phyloP scores from a whole-genome alignment of 2,797 vertebrate species.

The Thunnus albacares region DNA sequence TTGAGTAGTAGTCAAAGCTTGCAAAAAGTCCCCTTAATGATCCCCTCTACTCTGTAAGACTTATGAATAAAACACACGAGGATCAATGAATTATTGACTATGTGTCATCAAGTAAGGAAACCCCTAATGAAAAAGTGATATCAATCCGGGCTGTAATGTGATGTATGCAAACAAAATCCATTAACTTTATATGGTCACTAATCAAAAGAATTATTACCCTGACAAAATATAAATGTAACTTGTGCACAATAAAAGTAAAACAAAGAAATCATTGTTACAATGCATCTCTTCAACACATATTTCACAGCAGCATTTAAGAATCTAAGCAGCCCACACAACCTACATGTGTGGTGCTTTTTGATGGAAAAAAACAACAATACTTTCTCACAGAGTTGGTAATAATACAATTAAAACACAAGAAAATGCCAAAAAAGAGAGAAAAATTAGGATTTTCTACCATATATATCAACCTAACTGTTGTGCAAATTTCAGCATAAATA shows the following conservation, averaged over 20 bases:
- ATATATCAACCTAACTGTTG: constrained; percentile 21
- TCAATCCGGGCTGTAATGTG: constrained; percentile 57
- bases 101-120: constrained; percentile 77
- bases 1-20: constrained; percentile 68
- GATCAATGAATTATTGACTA: constrained; percentile 84
- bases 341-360: background rate
- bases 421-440: background rate
- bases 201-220: constrained; percentile 59
- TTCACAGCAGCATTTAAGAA: constrained; percentile 22
- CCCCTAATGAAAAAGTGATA: constrained; percentile 78
- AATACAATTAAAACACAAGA: constrained; percentile 10
- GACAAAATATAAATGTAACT: constrained; percentile 51
- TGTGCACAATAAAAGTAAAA: constrained; percentile 48
- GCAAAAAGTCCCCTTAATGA: constrained; percentile 76
- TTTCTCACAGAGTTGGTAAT: constrained; percentile 19
- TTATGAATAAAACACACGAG: constrained; percentile 82
- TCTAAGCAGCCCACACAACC: background rate
- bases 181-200: constrained; percentile 62
- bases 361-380: constrained; percentile 12
- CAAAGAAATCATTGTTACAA: constrained; percentile 65
- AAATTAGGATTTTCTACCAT: background rate
- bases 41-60: constrained; percentile 65
- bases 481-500: constrained; percentile 46
- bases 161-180: constrained; percentile 67
- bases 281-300: constrained; percentile 27